Evolutionary conservation across 2,797 vertebrate species (phyloP).

Genomic region (Neosilurus hyrtlii): DNA sequence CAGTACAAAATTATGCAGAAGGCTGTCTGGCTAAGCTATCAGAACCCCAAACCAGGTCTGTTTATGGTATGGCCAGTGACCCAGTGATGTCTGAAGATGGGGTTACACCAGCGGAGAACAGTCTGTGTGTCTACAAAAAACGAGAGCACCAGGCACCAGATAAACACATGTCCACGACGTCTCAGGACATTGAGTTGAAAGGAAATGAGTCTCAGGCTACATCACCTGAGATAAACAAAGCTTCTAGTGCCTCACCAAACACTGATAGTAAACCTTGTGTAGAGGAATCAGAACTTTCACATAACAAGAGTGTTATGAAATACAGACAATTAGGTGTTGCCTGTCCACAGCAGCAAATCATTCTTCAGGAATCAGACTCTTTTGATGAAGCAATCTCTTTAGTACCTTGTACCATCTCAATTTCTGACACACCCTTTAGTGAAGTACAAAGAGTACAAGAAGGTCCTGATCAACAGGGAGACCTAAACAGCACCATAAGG

Average conservation of each 20-base stretch:
- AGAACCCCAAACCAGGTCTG: conserved; percentile 51
- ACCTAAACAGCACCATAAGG: neutral
- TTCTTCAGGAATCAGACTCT: neutral
- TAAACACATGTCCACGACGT: conserved; percentile 50
- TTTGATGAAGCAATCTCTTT: neutral
- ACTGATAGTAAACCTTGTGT: conserved; percentile 24
- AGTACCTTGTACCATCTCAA: neutral
- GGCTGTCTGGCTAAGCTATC: conserved; percentile 54
- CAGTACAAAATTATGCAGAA: conserved; percentile 40
- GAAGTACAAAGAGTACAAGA: neutral
- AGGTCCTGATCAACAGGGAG: conserved; percentile 16
- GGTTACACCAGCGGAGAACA: conserved; percentile 55
- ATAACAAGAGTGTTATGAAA: neutral
- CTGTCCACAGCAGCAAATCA: no score
- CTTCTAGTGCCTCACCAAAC: conserved; percentile 35
- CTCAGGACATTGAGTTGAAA: conserved; percentile 54
- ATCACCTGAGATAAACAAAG: conserved; percentile 48
- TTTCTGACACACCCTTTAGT: conserved; percentile 12
- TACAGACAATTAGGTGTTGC: neutral
- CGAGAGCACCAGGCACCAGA: conserved; percentile 55
- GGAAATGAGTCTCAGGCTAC: conserved; percentile 54
- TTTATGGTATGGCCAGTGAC: conserved; percentile 53
- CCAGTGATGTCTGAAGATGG: conserved; percentile 54
- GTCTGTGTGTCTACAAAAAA: conserved; percentile 57
- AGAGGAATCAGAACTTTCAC: conserved; percentile 11